These are phyloP conservation scores for Ochlodes sylvanus DNA, from an alignment of 2,888 invertebrate species.

Conservation along the genomic window DNA sequence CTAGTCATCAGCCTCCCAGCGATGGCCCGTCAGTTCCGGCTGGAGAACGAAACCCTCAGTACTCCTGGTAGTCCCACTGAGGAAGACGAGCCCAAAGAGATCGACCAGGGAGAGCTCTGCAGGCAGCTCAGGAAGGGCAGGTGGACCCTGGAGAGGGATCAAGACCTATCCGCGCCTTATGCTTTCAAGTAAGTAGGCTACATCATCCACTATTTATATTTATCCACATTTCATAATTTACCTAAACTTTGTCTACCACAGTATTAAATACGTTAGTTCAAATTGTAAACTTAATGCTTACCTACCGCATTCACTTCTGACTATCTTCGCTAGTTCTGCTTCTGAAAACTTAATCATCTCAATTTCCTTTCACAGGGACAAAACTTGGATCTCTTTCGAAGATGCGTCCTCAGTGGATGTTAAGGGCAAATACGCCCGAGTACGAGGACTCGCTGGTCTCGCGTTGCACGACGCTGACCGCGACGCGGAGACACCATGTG, in stretches of 20 bases:
- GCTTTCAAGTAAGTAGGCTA: constrained; percentile 87
- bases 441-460: constrained; percentile 89
- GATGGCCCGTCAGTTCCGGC: constrained; percentile 87
- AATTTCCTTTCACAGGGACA: constrained; percentile 70
- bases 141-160: constrained; percentile 91
- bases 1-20: constrained; percentile 89
- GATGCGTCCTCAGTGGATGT: constrained; percentile 90
- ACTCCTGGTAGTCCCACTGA: constrained; percentile 88
- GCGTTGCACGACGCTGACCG: constrained; percentile 85
- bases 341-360: too few relatives aligned
- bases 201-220: too few relatives aligned
- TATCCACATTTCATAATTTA: too few relatives aligned
- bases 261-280: too few relatives aligned
- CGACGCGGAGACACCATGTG: constrained; percentile 84
- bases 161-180: constrained; percentile 91
- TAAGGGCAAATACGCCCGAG: constrained; percentile 90
- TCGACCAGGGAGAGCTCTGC: constrained; percentile 87
- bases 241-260: too few relatives aligned
- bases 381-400: constrained; percentile 91
- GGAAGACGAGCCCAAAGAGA: constrained; percentile 82
- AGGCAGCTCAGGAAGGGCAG: constrained; percentile 83
- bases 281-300: too few relatives aligned
- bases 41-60: constrained; percentile 87
- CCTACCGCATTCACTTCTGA: too few relatives aligned
- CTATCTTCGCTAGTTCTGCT: too few relatives aligned